These are phyloP conservation scores for Ceriagrion tenellum DNA, from an alignment of 2,888 invertebrate genomes.

Conservation along the genomic window DNA sequence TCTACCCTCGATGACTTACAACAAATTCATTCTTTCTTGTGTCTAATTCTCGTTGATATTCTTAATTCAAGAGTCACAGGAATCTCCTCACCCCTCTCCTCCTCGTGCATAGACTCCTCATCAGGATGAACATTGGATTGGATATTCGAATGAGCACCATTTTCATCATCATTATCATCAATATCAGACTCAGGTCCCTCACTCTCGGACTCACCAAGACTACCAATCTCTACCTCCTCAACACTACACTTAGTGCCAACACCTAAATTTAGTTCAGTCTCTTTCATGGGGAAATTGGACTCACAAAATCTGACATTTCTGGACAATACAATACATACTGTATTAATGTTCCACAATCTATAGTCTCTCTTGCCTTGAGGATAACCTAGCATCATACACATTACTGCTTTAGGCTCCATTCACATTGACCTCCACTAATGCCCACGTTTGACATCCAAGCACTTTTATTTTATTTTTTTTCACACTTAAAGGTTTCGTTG, in stretches of 20 bases:
- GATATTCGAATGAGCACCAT: background rate
- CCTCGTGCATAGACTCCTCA: background rate
- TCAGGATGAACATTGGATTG: too few species aligned
- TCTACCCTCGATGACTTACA: too few species aligned
- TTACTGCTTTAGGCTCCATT: background rate
- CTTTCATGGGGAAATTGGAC: background rate
- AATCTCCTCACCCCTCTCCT: background rate
- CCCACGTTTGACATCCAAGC: background rate
- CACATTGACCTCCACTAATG: background rate
- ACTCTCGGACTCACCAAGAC: background rate
- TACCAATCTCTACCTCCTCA: background rate
- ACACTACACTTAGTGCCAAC: background rate
- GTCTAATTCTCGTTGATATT: background rate
- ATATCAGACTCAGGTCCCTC: background rate
- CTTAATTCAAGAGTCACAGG: background rate
- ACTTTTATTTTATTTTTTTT: background rate
- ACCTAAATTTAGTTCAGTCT: background rate
- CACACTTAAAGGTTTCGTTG: background rate
- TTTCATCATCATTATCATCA: background rate
- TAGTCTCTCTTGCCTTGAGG: background rate
- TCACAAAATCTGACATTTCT: background rate
- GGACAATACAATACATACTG: background rate
- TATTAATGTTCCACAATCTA: background rate
- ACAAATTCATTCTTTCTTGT: background rate
- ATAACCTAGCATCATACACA: background rate